Conservation (phyloP, 2,888 invertebrate genomes). For the Heteromurus nitidus region DNA sequence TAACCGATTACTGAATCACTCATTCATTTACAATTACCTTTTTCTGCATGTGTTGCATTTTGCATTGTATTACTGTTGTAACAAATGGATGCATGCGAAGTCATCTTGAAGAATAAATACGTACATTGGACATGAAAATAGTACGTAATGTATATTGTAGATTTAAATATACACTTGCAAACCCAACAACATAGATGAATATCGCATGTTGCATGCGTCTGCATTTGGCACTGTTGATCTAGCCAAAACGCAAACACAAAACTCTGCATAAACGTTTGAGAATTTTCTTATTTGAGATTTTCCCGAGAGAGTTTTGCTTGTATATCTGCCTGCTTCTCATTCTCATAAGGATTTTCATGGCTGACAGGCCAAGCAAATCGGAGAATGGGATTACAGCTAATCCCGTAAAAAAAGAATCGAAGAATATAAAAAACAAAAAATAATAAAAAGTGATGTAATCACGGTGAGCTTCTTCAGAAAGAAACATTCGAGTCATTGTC, state of each 20-base stretch:
- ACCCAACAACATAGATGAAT: no score
- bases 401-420: conserved; percentile 59
- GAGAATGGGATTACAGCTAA: conserved; percentile 50
- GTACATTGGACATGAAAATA: no score
- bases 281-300: not conserved
- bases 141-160: no score
- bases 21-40: not conserved
- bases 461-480: conserved; percentile 10
- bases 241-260: conserved; percentile 9
- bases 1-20: conserved; percentile 20
- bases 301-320: conserved; percentile 44
- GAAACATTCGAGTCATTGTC: conserved; percentile 25
- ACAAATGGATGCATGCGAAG: no score
- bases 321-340: conserved; percentile 14
- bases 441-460: conserved; percentile 58
- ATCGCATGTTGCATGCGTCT: no score
- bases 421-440: conserved; percentile 20
- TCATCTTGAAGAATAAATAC: no score
- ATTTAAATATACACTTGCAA: no score
- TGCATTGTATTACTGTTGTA: no score
- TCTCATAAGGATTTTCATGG: conserved; percentile 58
- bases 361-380: conserved; percentile 68
- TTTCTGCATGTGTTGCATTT: conserved; percentile 7
- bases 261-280: not conserved
- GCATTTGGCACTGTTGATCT: no score